Evolutionary conservation across 1,140 invertebrate genomes (phyloP).

Genomic region (Cherax quadricarinatus): DNA sequence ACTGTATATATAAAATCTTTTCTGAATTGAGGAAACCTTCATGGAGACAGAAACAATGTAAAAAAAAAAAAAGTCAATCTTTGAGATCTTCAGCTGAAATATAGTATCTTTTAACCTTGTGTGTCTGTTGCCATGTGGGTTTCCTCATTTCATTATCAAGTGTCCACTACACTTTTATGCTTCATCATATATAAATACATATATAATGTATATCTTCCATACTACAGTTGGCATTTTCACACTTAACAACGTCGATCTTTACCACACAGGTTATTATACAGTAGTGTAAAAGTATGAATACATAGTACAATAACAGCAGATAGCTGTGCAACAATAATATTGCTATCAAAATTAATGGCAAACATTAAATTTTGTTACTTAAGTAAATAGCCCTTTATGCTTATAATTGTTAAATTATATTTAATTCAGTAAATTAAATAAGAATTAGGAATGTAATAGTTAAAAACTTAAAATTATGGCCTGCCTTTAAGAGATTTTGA

Average conservation of each 20-base stretch:
- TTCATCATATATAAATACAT: no score
- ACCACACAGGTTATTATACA: constrained; percentile 23
- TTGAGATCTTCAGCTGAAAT: no score
- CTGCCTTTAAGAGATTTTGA: not conserved
- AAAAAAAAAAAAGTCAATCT: no score
- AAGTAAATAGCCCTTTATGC: not conserved
- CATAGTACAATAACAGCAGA: not conserved
- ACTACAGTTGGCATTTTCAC: constrained; percentile 33
- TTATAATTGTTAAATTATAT: not conserved
- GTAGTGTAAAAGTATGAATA: not conserved
- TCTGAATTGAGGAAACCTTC: no score
- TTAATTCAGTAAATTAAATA: no score
- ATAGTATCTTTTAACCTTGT: no score
- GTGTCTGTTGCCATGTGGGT: no score
- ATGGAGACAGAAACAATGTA: no score
- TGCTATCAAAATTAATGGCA: not conserved
- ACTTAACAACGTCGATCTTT: not conserved
- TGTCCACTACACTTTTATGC: no score
- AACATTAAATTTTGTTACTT: not conserved
- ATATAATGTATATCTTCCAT: constrained; percentile 9
- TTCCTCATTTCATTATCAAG: no score
- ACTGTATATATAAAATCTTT: not conserved
- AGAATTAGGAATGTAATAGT: not conserved
- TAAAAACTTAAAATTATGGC: not conserved
- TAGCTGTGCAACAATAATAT: not conserved